These are phyloP conservation scores for Listronotus oregonensis DNA, from an alignment of 1,140 invertebrate species.

Conservation along the genomic window DNA sequence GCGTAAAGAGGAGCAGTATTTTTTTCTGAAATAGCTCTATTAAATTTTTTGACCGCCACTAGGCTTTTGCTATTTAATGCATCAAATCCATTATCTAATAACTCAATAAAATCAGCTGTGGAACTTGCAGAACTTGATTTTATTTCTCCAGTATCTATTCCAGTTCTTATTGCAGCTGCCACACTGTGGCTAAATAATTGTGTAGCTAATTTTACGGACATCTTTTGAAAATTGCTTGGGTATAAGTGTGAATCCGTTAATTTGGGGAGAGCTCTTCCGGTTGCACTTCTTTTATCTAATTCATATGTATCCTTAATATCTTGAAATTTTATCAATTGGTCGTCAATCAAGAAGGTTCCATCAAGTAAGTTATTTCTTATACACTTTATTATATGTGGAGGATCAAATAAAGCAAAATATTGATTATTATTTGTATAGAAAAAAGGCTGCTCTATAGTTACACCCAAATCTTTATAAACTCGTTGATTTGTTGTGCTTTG, in stretches of 20 bases:
- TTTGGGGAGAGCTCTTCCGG: constrained; percentile 38
- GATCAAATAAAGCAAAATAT: too few relatives aligned
- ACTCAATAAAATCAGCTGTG: constrained; percentile 38
- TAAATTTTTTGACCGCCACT: constrained; percentile 26
- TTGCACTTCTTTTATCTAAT: constrained; percentile 20
- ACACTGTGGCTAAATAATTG: constrained; percentile 46
- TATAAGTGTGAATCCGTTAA: constrained; percentile 41
- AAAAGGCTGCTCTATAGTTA: too few relatives aligned
- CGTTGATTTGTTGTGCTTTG: too few relatives aligned
- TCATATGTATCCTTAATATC: too few relatives aligned
- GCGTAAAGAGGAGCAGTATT: too few relatives aligned
- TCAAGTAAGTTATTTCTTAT: too few relatives aligned
- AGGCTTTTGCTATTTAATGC: constrained; percentile 35
- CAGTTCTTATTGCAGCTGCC: constrained; percentile 39
- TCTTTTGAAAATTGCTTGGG: constrained; percentile 48
- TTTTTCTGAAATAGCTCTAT: too few relatives aligned
- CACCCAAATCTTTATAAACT: too few relatives aligned
- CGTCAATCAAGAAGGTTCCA: too few relatives aligned
- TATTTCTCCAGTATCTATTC: constrained; percentile 40
- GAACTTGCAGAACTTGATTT: constrained; percentile 23
- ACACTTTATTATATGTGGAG: too few relatives aligned
- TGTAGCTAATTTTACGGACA: constrained; percentile 44
- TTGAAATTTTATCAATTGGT: too few relatives aligned
- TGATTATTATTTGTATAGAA: too few relatives aligned
- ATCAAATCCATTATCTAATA: constrained; percentile 43